Evolutionary conservation across 2,797 vertebrate genomes (phyloP), one percentile per base, ranked within the genome.

Genomic region (Alectoris magna): DNA sequence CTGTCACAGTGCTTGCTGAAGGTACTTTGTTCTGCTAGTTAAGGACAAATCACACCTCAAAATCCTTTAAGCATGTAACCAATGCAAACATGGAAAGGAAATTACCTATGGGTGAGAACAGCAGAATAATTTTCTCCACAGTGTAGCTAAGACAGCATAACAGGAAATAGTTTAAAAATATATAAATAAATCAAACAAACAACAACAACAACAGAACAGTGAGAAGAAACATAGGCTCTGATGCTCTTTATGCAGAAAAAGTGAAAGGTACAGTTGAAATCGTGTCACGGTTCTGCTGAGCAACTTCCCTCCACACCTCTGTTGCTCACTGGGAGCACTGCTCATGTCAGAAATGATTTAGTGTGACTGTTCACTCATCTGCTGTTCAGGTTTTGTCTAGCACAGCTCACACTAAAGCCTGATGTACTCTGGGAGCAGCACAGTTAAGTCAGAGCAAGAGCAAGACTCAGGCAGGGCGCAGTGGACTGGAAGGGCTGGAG

Each of bases 311-410:
- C 22, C 19, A 22, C 0, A 0, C 6, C 41, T 53, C 49, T 39
- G 5, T 58, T 11, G n/a, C 13, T 53, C 34, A n/a, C 8, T 0
- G 44, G 2, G n/a, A 55, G 7, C 1, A 2, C 24, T 83, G 19
- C 14, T 63, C 43, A 43, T 81, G 14, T 73, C 48, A 81, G 26
- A 59, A 84, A 26, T 23, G 77, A 48, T 74, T 67, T 51, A 36
- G 4, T 70, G 38, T 38, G 51, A 76, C 49, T 43, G 23, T 18
- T 84, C 34, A 36, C 16, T 77, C 14, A 41, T 1, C 23, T 84
- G 12, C 38, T 66, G 7, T 66, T 71, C 67, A 5, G 4, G 10
- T 44, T 88, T 77, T 66, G 53, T 31, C 46, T 62, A 74, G 58
- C 34, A 78, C 1, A 48, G 17, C 7, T 75, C 63, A 38, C 10